These are phyloP conservation scores for Apeira syringaria DNA, from an alignment of 2,888 invertebrate species.

Conservation along the genomic window DNA sequence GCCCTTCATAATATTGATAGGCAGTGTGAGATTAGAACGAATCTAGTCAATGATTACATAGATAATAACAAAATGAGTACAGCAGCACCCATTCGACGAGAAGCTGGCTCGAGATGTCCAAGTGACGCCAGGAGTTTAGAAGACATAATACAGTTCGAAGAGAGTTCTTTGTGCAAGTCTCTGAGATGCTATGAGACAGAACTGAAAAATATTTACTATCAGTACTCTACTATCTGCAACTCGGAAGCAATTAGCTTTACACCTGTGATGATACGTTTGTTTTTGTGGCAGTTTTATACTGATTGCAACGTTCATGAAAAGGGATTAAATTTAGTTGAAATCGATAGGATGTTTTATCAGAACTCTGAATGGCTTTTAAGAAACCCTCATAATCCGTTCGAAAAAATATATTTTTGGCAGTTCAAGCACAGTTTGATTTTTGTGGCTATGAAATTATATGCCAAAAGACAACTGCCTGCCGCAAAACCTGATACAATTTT, in stretches of 20 bases:
- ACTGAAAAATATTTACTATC: slow-evolving; percentile 75
- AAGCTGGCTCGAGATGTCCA: slow-evolving; percentile 21
- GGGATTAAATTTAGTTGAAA: slow-evolving; percentile 75
- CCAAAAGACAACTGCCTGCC: slow-evolving; percentile 54
- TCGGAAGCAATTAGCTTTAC: slow-evolving; percentile 56
- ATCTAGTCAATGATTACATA: slow-evolving; percentile 56
- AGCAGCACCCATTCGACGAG: slow-evolving; percentile 25
- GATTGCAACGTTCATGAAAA: slow-evolving; percentile 79
- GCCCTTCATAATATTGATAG: slow-evolving; percentile 63
- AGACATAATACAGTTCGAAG: slow-evolving; percentile 65
- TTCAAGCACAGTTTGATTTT: slow-evolving; percentile 82
- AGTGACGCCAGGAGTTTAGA: slow-evolving; percentile 31
- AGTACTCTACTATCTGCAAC: slow-evolving; percentile 77
- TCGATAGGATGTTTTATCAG: slow-evolving; percentile 73
- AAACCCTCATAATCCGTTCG: slow-evolving; percentile 80
- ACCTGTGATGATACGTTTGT: slow-evolving; percentile 76
- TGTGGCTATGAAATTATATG: slow-evolving; percentile 73
- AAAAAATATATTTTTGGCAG: slow-evolving; percentile 85
- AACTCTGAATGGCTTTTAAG: slow-evolving; percentile 74
- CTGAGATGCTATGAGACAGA: slow-evolving; percentile 71
- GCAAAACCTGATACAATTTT: slow-evolving; percentile 71
- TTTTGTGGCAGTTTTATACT: slow-evolving; percentile 84
- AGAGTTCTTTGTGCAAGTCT: slow-evolving; percentile 67
- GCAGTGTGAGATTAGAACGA: slow-evolving; percentile 46
- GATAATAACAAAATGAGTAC: slow-evolving; percentile 48